Percentiles rank a stretch among this genome's conserved stretches.
Evolutionary conservation across 2,113 vertebrate species (phyloP).

Genomic region (Isichthys henryi): DNA sequence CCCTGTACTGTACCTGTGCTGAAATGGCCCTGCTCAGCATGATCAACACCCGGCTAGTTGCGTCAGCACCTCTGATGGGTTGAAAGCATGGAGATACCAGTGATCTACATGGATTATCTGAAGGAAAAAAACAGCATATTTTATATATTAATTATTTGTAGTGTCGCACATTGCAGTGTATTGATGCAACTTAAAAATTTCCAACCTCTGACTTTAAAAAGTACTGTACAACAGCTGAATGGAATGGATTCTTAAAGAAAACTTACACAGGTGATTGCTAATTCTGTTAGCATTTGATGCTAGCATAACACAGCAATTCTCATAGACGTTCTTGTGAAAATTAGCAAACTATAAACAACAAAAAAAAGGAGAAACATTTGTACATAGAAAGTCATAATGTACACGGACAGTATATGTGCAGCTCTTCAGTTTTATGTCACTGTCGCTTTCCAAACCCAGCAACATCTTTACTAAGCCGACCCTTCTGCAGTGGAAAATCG

Average conservation of each 20-base stretch:
- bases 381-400: not conserved
- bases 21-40: not conserved
- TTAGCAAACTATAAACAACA: not conserved
- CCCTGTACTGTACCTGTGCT: not conserved
- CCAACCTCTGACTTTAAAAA: not conserved
- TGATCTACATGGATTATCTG: not conserved
- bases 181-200: not conserved
- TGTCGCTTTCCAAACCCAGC: not conserved
- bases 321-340: not conserved
- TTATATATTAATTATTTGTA: not conserved
- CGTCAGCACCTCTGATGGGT: not conserved
- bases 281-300: not conserved
- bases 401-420: not conserved
- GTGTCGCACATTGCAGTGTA: not conserved
- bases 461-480: not conserved
- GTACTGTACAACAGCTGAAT: not conserved
- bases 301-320: not conserved
- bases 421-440: not conserved
- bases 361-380: not conserved
- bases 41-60: not conserved
- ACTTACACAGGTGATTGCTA: not conserved
- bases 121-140: not conserved
- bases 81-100: not conserved
- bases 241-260: not conserved
- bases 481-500: not conserved